phyloP scores from a whole-genome alignment of 2,888 invertebrate species.

The Dryadula phaetusa region DNA sequence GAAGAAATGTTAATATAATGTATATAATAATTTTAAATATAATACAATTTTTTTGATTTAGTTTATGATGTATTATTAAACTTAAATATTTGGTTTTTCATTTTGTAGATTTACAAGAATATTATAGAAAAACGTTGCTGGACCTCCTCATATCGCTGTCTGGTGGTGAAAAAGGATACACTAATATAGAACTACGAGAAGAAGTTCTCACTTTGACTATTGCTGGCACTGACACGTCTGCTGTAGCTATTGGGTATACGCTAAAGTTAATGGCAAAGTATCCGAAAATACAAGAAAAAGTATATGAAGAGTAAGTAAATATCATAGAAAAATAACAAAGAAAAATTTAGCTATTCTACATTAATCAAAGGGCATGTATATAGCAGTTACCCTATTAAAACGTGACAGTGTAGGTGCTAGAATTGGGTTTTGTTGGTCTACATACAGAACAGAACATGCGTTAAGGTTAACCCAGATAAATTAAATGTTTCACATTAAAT shows the following conservation, averaged over 20 bases:
- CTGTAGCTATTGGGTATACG: conserved; percentile 71
- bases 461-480: no score
- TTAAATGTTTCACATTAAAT: no score
- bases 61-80: neutral
- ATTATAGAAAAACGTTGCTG: conserved; percentile 79
- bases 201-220: conserved; percentile 84
- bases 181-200: conserved; percentile 81
- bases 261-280: conserved; percentile 73
- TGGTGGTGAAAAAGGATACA: conserved; percentile 77
- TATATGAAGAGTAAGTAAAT: conserved; percentile 71
- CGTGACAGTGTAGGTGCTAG: no score
- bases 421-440: no score
- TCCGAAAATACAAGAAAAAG: conserved; percentile 75
- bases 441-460: no score
- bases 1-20: no score
- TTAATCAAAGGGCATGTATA: no score
- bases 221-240: conserved; percentile 83
- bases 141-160: conserved; percentile 81
- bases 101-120: conserved; percentile 59
- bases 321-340: neutral
- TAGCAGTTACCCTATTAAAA: no score
- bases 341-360: no score
- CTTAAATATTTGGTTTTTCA: neutral
- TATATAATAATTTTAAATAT: no score
- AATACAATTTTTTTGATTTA: neutral